Percentiles rank a stretch among this genome's conserved stretches.
phyloP scores from a whole-genome alignment of 2,113 vertebrate species.

The Haemorhous mexicanus region DNA sequence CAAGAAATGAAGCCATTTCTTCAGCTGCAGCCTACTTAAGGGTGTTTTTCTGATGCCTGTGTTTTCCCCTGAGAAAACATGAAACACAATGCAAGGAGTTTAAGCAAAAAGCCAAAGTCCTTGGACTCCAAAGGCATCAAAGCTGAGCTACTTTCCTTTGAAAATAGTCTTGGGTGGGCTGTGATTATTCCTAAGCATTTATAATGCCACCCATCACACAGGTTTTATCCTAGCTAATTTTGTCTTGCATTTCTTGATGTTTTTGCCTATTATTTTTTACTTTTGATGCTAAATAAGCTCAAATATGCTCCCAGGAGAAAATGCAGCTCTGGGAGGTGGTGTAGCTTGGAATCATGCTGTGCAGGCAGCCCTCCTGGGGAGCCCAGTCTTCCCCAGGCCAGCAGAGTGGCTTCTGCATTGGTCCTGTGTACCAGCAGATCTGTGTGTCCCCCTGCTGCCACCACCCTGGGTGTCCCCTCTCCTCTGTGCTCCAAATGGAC shows the following conservation, averaged over 20 bases:
- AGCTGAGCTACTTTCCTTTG: constrained; percentile 47
- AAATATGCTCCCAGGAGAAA: background rate
- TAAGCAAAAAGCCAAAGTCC: background rate
- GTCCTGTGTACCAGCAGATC: background rate
- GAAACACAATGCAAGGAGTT: constrained; percentile 36
- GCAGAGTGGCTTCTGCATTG: background rate
- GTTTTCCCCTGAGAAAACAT: constrained; percentile 36
- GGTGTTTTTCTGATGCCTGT: constrained; percentile 20
- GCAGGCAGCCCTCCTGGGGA: background rate
- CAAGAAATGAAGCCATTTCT: constrained; percentile 7
- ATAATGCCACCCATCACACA: background rate
- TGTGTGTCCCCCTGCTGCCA: background rate
- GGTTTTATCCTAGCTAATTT: constrained; percentile 38
- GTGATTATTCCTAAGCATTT: constrained; percentile 24
- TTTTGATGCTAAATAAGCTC: constrained; percentile 31
- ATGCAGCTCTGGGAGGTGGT: background rate
- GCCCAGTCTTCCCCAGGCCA: background rate
- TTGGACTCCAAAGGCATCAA: constrained; percentile 49
- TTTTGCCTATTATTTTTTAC: background rate
- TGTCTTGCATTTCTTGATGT: background rate
- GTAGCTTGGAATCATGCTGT: background rate
- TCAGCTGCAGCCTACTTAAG: constrained; percentile 22
- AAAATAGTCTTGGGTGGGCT: constrained; percentile 31
- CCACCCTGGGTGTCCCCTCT: background rate
- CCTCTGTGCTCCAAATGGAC: background rate